A percentile compares a stretch with the other conserved stretches of the same genome.
Conservation (phyloP, 2,888 invertebrate species). For the Cyclophora punctaria region DNA sequence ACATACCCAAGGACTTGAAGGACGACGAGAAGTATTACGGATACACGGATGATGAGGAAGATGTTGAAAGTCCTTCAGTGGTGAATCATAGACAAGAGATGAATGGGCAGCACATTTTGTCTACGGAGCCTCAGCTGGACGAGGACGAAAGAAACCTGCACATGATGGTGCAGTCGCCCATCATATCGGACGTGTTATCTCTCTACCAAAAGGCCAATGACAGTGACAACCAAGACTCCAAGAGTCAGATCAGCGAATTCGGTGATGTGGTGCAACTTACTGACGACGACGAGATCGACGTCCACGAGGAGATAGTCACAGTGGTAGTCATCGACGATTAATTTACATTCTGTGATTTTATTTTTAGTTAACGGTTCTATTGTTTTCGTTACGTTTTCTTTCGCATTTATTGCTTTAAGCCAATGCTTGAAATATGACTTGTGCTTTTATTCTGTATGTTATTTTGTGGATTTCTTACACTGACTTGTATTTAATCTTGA, state of each 20-base stretch:
- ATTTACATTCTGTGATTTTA: conserved; percentile 1
- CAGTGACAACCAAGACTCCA: conserved; percentile 10
- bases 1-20: conserved; percentile 53
- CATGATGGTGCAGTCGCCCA: conserved; percentile 49
- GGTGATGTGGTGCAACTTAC: conserved; percentile 32
- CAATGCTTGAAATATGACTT: too few relatives aligned
- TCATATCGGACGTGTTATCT: conserved; percentile 63
- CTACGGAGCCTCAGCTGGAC: conserved; percentile 10
- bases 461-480: too few relatives aligned
- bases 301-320: conserved; percentile 18
- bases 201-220: conserved; percentile 40
- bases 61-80: conserved; percentile 18
- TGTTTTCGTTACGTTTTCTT: too few relatives aligned
- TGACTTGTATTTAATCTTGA: too few relatives aligned
- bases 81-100: not conserved
- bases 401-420: too few relatives aligned
- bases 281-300: conserved; percentile 43
- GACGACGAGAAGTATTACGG: conserved; percentile 65
- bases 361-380: not conserved
- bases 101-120: not conserved
- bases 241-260: conserved; percentile 2
- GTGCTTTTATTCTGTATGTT: too few relatives aligned
- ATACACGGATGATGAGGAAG: conserved; percentile 46
- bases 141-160: conserved; percentile 35
- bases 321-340: conserved; percentile 46